phyloP scores from a whole-genome alignment of 2,888 invertebrate species.

The Luperina testacea region DNA sequence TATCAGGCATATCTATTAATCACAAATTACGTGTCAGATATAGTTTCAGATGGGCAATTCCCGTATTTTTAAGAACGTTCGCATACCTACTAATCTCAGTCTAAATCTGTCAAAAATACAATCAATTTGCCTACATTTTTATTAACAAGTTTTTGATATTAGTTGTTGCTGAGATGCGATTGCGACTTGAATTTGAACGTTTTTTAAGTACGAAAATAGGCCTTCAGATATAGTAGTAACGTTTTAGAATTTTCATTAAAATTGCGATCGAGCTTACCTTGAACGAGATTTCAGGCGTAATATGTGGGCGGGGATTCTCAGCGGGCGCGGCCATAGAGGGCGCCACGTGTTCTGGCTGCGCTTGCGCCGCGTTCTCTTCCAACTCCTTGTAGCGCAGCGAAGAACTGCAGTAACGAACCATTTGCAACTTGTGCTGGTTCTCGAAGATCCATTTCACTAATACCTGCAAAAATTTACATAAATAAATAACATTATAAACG shows the following conservation, averaged over 20 bases:
- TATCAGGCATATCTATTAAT: constrained; percentile 23
- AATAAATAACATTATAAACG: constrained; percentile 15
- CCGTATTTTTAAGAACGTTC: background rate
- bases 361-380: constrained; percentile 78
- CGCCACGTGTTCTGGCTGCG: constrained; percentile 74
- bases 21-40: constrained; percentile 14
- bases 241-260: constrained; percentile 23
- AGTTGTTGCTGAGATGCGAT: no score
- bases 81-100: background rate
- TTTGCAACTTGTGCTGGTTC: constrained; percentile 93
- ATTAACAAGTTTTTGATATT: background rate
- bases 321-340: constrained; percentile 66
- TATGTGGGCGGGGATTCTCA: constrained; percentile 78
- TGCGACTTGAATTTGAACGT: no score
- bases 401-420: constrained; percentile 90
- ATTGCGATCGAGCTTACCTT: constrained; percentile 81
- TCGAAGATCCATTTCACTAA: constrained; percentile 92
- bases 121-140: background rate
- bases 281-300: constrained; percentile 88
- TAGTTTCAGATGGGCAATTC: background rate
- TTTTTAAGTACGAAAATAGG: no score
- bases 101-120: background rate
- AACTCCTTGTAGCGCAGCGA: constrained; percentile 87
- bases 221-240: no score
- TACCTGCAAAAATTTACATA: constrained; percentile 78